Percentiles rank a stretch among this genome's conserved stretches.
These are phyloP conservation scores for Azorinus chamasolen DNA, from an alignment of 2,888 invertebrate species.

Conservation along the genomic window DNA sequence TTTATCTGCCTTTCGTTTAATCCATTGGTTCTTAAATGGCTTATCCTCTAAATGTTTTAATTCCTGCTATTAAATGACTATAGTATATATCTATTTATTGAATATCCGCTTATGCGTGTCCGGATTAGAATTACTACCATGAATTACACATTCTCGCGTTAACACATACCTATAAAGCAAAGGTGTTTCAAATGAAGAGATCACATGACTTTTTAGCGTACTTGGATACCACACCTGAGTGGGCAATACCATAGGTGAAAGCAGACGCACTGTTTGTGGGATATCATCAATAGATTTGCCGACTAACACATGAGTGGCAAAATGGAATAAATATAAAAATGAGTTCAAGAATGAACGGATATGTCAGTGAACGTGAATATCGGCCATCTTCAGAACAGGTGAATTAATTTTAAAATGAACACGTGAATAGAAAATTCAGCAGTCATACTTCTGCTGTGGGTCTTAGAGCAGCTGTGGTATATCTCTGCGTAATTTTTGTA, in stretches of 20 bases:
- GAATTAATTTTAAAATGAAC: not conserved
- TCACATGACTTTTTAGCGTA: conserved; percentile 57
- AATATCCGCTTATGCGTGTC: too few relatives aligned
- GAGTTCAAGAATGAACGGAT: conserved; percentile 65
- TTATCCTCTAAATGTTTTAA: too few relatives aligned
- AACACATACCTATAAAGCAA: conserved; percentile 1
- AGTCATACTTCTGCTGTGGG: too few relatives aligned
- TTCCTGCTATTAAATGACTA: too few relatives aligned
- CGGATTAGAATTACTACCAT: too few relatives aligned
- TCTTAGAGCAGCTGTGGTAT: too few relatives aligned
- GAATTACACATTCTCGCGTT: too few relatives aligned
- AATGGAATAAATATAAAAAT: conserved; percentile 48
- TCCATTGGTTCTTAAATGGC: too few relatives aligned
- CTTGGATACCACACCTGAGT: conserved; percentile 61
- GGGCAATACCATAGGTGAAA: conserved; percentile 55
- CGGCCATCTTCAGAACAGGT: conserved; percentile 68
- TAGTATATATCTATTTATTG: too few relatives aligned
- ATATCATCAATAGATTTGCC: conserved; percentile 13
- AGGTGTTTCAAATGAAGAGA: conserved; percentile 21
- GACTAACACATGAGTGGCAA: conserved; percentile 5
- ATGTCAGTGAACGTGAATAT: conserved; percentile 52
- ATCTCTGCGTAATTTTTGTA: too few relatives aligned
- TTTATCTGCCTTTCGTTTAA: too few relatives aligned
- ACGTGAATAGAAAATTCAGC: too few relatives aligned
- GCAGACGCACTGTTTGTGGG: conserved; percentile 30